Base-by-base conservation (phyloP, 2,888 invertebrate genomes). In the Zelleria hepariella region DNA sequence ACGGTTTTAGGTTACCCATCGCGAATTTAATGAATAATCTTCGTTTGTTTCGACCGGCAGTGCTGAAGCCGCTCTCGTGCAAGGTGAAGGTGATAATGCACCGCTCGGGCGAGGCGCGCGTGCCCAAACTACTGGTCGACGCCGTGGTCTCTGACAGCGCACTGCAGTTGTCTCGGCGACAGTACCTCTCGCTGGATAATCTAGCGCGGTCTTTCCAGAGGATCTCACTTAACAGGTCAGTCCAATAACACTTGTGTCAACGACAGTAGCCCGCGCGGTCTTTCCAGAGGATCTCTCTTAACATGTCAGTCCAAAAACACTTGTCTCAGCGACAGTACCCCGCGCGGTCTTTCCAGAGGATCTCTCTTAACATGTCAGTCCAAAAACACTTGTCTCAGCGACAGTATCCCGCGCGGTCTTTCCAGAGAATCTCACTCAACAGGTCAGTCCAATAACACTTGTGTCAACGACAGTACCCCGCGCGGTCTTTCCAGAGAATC, bases 21-120 rank as follows among this genome's bases (percentile, higher is more conserved):
- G n/a, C n/a, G n/a, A n/a, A n/a, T n/a, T n/a, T n/a, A n/a, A n/a
- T n/a, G n/a, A n/a, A n/a, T n/a, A n/a, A n/a, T n/a, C n/a, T n/a
- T n/a, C n/a, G n/a, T n/a, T n/a, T 15, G 32, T 32, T 23, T 20
- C 5, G 0, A 10, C 18, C 27, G 20, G n/a, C 80, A 95, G 95
- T 95, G 65, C 72, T 95, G 51, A 94, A 94, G 74, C 95, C 95
- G 2, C 93, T 94, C 65, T 92, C 94, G 0, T 92, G 93, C 60
- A 94, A 95, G 75, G 92, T 94, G 57, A 94, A 94, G 78, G 91
- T 95, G 57, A 92, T 94, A 49, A 91, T 95, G 66, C 94, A 92
- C 71, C 91, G 93, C 65, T 90, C 93, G 68, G 84, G 86, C 66
- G 89, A 91, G 65, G 88, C 90, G 0, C 90, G 92, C 59, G 90